A percentile compares a stretch with the other conserved stretches of the same genome.
These are phyloP conservation scores for Vesta saturnalis DNA, from an alignment of 2,888 invertebrate species.

Conservation along the genomic window DNA sequence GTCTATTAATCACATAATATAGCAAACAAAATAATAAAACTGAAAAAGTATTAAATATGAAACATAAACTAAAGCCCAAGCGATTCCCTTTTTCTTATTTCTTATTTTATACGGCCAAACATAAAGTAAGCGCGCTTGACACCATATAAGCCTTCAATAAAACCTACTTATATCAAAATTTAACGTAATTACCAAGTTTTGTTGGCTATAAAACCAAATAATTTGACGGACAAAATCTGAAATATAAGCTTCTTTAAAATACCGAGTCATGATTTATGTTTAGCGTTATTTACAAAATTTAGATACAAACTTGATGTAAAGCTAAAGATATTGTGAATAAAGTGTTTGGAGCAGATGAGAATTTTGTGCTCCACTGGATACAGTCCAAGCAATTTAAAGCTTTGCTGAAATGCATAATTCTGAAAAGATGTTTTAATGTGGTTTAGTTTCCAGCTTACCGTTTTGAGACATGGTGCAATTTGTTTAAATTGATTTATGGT, in stretches of 20 bases:
- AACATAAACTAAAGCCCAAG: not conserved
- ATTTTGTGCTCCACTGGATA: not conserved
- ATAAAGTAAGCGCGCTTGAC: constrained; percentile 1
- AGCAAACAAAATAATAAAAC: not conserved
- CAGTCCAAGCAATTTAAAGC: no score
- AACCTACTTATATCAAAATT: constrained; percentile 1
- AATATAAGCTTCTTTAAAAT: not conserved
- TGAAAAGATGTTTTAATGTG: no score
- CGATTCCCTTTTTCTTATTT: not conserved
- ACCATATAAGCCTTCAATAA: constrained; percentile 1
- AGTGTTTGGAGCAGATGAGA: not conserved
- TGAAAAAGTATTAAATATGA: constrained; percentile 1
- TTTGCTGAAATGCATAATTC: not conserved
- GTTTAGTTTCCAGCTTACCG: no score
- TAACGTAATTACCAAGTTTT: not conserved
- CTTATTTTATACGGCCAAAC: not conserved
- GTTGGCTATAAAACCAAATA: not conserved
- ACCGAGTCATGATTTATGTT: not conserved
- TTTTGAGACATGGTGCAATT: no score
- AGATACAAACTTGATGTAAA: not conserved
- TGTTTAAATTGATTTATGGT: no score
- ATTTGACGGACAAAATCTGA: not conserved
- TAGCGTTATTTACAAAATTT: not conserved
- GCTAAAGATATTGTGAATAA: not conserved
- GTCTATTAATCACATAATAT: constrained; percentile 1